Conservation (phyloP, 2,113 vertebrate genomes). For the Hemiscyllium ocellatum region DNA sequence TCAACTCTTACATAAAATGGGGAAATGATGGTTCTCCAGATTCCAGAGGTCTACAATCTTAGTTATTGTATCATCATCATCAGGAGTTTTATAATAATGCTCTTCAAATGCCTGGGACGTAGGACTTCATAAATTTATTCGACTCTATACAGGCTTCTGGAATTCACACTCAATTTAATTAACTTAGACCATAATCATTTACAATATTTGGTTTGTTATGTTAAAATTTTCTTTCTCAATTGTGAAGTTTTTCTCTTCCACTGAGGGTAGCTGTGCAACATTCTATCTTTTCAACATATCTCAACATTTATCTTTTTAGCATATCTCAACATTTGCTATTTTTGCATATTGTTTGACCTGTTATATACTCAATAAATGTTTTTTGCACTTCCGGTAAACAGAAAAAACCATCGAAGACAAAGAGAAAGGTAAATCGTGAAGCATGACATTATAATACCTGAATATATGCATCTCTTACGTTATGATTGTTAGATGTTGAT, state of each 20-base stretch:
- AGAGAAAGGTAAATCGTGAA: not conserved
- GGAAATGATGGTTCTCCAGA: too few species aligned
- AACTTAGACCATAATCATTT: too few species aligned
- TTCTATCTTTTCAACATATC: not conserved
- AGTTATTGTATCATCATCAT: too few species aligned
- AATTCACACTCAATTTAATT: too few species aligned
- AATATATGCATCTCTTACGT: not conserved
- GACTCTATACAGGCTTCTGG: too few species aligned
- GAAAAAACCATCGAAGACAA: not conserved
- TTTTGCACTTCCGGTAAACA: not conserved
- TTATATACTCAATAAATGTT: not conserved
- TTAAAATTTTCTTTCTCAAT: not conserved
- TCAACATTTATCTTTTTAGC: not conserved
- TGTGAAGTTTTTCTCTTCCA: not conserved
- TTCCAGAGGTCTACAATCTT: too few species aligned
- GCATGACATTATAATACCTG: not conserved
- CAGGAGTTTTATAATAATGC: too few species aligned
- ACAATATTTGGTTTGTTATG: not conserved
- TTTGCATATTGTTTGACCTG: not conserved
- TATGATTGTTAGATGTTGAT: not conserved
- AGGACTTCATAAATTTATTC: too few species aligned
- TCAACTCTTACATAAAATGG: too few species aligned
- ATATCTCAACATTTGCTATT: not conserved
- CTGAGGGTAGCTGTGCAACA: too few species aligned
- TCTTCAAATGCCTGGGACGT: too few species aligned